A percentile compares a stretch with the other conserved stretches of the same genome.
Conservation (phyloP, 2,888 invertebrate genomes). For the Timandra comae region DNA sequence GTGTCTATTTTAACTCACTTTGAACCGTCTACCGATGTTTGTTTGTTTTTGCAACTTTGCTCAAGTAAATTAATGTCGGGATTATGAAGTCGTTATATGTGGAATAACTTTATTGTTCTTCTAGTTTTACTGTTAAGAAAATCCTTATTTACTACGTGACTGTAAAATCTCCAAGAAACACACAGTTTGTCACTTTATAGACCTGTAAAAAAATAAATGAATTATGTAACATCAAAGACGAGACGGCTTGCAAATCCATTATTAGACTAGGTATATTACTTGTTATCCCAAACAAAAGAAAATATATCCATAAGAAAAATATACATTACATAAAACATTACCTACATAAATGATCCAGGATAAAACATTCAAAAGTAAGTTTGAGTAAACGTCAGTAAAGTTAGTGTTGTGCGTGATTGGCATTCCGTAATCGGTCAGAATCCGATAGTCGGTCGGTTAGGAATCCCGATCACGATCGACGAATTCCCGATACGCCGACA, state of each 20-base stretch:
- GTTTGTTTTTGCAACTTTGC: conserved; percentile 68
- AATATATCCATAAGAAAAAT: not conserved
- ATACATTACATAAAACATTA: too few species aligned
- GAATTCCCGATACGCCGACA: conserved; percentile 43
- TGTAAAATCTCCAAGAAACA: too few species aligned
- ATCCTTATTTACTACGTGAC: too few species aligned
- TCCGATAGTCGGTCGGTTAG: conserved; percentile 17
- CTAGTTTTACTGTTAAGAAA: too few species aligned
- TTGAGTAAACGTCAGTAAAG: conserved; percentile 38
- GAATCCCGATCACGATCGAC: conserved; percentile 45
- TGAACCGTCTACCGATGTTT: conserved; percentile 49
- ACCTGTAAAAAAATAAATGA: too few species aligned
- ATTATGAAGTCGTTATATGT: conserved; percentile 10
- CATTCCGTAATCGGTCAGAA: conserved; percentile 9
- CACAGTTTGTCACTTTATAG: too few species aligned
- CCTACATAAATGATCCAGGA: too few species aligned
- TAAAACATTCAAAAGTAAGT: conserved; percentile 7
- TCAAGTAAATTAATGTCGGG: conserved; percentile 21
- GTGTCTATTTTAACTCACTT: conserved; percentile 70
- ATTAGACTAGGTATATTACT: too few species aligned
- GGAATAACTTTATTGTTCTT: too few species aligned
- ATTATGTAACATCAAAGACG: too few species aligned
- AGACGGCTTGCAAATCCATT: too few species aligned
- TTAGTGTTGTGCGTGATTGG: conserved; percentile 32
- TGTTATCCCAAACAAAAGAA: too few species aligned